Evolutionary conservation across 2,113 vertebrate genomes (phyloP).

Genomic region (Sylvietta virens): DNA sequence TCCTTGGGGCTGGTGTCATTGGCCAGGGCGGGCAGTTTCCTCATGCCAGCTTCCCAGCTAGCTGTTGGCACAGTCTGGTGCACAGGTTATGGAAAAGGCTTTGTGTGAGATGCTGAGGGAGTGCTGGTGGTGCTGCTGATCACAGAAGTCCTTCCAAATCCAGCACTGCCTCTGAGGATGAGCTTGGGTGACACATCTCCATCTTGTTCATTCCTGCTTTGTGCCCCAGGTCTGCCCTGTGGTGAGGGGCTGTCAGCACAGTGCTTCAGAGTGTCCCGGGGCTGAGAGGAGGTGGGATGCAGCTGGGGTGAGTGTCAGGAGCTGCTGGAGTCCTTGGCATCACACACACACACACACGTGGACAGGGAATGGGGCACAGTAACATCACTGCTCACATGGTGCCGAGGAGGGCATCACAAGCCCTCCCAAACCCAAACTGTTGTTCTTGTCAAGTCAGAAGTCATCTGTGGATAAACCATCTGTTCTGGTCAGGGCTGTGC

Average conservation of each 20-base stretch:
- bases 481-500: not conserved
- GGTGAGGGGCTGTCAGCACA: fast-evolving
- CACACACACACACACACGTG: fast-evolving
- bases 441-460: not conserved
- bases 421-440: not conserved
- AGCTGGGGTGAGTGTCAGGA: not conserved
- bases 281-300: not conserved
- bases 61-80: not conserved
- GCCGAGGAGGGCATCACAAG: not conserved
- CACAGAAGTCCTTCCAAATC: not conserved
- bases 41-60: not conserved
- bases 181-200: not conserved
- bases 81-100: not conserved
- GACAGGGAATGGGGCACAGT: not conserved
- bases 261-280: not conserved
- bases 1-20: not conserved
- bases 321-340: not conserved
- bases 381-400: fast-evolving
- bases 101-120: not conserved
- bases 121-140: not conserved
- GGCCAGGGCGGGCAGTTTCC: not conserved
- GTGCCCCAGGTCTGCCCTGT: fast-evolving
- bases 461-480: not conserved
- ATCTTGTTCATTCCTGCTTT: not conserved
- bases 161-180: not conserved